Base-by-base conservation (phyloP, 1,140 invertebrate species). In the Pseudomyrmex pallidus region DNA sequence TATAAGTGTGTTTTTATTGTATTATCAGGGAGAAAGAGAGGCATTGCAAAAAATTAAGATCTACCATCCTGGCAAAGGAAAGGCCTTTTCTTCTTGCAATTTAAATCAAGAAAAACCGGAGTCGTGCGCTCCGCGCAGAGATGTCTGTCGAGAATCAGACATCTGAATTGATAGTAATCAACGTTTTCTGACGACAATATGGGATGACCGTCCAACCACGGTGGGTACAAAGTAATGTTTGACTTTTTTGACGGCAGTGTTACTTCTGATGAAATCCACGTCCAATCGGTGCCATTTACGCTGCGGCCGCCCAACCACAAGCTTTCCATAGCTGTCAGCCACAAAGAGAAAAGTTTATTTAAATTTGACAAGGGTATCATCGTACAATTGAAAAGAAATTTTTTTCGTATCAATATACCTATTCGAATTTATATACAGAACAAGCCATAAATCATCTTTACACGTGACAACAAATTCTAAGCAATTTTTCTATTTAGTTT, bases 11-110 rank as follows among this genome's bases (percentile, higher is more conserved):
- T 25, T 25, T 25, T 25, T 25, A 25, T 25, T 25, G 3, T 25
- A 25, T 3, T n/a, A n/a, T n/a, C n/a, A 25, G 25, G 2, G 0
- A 25, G 0, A 25, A 25, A n/a, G 15, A 35, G 15, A 63, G 35
- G 9, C 7, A 10, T 67, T 13, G 25, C 25, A 3, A 13, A 15
- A 56, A 54, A 72, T 35, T 44, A n/a, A 1, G 13, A 44, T 44
- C 52, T 82, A 82, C 80, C 85, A 73, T 89, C 66, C 59, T 89
- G 85, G n/a, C 85, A 89, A 63, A 89, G 17, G 20, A 89, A 89
- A 25, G 87, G 87, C 74, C 87, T 67, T 10, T 77, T 68, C 48
- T 85, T 87, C 0, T 74, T 62, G 56, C 87, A 89, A 73, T 89
- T 83, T 12, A 89, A 20, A 52, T 89, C 87, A 2, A 87, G 66